A percentile compares a stretch with the other conserved stretches of the same genome.
Evolutionary conservation across 2,113 vertebrate species (phyloP).

Genomic region (Clupea harengus): DNA sequence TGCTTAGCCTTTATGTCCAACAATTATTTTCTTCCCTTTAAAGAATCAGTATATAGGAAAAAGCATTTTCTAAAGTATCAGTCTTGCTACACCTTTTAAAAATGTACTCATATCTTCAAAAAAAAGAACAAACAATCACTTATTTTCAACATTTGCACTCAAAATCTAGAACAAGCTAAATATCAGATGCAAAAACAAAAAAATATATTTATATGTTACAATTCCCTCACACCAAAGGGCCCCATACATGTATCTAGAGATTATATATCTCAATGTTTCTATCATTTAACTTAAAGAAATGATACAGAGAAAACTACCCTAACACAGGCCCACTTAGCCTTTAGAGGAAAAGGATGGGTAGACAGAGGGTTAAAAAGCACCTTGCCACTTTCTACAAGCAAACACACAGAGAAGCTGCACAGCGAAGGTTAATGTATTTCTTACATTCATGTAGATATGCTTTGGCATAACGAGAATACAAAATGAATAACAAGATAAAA

Average conservation of each 20-base stretch:
- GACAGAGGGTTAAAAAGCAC: constrained; percentile 17
- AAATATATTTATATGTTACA: not conserved
- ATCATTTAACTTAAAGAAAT: not conserved
- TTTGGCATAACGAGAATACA: constrained; percentile 55
- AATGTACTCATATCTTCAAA: not conserved
- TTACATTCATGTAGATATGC: constrained; percentile 66
- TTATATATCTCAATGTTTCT: not conserved
- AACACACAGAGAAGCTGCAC: constrained; percentile 51
- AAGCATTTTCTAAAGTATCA: constrained; percentile 1
- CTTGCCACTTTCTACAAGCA: constrained; percentile 30
- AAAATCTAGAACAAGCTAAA: not conserved
- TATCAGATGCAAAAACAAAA: not conserved
- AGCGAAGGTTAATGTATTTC: constrained; percentile 44
- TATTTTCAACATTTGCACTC: not conserved
- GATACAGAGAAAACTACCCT: not conserved
- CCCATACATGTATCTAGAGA: not conserved
- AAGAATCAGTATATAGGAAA: not conserved
- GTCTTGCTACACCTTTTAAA: not conserved
- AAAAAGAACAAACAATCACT: not conserved
- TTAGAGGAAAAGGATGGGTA: not conserved
- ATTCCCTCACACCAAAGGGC: not conserved
- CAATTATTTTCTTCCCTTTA: constrained; percentile 3
- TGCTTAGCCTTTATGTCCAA: not conserved
- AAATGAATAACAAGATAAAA: constrained; percentile 6
- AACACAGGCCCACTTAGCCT: not conserved